Conservation (phyloP, 1,140 invertebrate genomes). For the Sarcophaga peregrina region DNA sequence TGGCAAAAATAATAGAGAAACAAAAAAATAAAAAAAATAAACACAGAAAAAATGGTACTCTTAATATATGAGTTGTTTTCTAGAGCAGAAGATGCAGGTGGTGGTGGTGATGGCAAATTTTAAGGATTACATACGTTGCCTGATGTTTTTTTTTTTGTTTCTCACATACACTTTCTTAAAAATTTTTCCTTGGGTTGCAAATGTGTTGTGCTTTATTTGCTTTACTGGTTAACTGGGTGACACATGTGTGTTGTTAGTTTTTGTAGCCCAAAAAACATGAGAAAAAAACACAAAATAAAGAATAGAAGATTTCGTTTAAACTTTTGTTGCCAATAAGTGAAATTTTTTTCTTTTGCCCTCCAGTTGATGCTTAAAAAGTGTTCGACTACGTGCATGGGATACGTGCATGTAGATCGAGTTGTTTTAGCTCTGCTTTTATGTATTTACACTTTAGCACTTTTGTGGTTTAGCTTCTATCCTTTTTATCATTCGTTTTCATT, state of each 20-base stretch:
- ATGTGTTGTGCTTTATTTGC: slow-evolving; percentile 19
- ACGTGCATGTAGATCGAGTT: neutral
- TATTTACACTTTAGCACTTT: slow-evolving; percentile 10
- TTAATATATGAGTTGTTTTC: neutral
- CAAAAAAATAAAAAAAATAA: too few species aligned
- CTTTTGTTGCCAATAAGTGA: neutral
- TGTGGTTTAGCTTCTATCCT: neutral
- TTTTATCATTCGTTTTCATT: neutral
- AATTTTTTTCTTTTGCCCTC: neutral
- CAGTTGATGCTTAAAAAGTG: neutral
- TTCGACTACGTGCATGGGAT: neutral
- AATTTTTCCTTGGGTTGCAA: neutral
- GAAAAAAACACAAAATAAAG: too few species aligned
- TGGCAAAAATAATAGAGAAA: neutral
- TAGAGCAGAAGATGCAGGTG: slow-evolving; percentile 40
- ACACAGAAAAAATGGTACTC: neutral
- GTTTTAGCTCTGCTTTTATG: neutral
- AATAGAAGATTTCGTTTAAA: neutral
- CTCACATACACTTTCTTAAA: neutral
- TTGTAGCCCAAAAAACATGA: too few species aligned
- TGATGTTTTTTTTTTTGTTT: neutral
- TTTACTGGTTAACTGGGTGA: slow-evolving; percentile 39
- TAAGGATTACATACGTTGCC: slow-evolving; percentile 17
- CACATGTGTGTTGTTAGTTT: neutral
- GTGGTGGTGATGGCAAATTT: slow-evolving; percentile 18